phyloP scores from a whole-genome alignment of 2,113 vertebrate species.

The Progne subis region DNA sequence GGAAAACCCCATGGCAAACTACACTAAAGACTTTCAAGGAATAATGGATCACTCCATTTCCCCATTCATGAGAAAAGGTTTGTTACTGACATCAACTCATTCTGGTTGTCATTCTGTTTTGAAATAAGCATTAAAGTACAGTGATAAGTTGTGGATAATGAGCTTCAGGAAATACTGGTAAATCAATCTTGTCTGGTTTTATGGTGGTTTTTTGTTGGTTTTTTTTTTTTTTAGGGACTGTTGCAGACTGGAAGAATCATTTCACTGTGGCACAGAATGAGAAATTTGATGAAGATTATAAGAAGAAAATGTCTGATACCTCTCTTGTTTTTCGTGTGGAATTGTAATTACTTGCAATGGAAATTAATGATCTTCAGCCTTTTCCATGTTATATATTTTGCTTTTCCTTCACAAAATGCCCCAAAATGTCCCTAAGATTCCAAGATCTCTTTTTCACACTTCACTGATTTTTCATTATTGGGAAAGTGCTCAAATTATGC shows the following conservation, averaged over 20 bases:
- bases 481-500: neutral
- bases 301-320: conserved; percentile 65
- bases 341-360: conserved; percentile 30
- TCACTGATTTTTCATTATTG: neutral
- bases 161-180: neutral
- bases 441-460: neutral
- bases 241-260: conserved; percentile 89
- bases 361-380: neutral
- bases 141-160: neutral
- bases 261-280: conserved; percentile 85
- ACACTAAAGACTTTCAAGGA: conserved; percentile 15
- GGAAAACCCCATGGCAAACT: conserved; percentile 70
- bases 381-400: neutral
- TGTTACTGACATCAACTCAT: neutral
- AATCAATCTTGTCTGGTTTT: neutral
- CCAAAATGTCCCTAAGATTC: neutral
- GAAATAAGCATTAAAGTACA: neutral
- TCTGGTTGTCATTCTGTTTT: neutral
- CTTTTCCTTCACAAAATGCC: neutral
- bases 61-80: conserved; percentile 73
- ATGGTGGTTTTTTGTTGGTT: neutral
- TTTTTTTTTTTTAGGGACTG: conserved; percentile 71
- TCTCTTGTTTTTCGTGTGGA: conserved; percentile 63
- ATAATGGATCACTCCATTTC: conserved; percentile 56
- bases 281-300: conserved; percentile 78